Evolutionary conservation across 2,113 vertebrate species (phyloP), one percentile per base, ranked within the genome.

Genomic region (Delphinapterus leucas): DNA sequence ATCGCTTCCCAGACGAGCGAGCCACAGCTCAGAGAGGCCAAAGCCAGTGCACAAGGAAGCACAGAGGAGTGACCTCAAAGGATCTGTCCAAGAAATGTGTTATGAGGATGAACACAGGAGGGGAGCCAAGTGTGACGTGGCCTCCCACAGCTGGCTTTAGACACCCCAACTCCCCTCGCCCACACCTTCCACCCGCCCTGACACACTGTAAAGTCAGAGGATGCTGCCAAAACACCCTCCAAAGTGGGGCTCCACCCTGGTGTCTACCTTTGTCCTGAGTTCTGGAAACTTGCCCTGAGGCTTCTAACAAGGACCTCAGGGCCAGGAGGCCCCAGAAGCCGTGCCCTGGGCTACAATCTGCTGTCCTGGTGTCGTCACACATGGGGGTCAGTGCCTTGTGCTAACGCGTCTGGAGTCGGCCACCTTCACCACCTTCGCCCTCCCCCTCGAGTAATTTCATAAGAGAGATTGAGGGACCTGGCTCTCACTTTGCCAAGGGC

Each of bases 31-130:
- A 38, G 49, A 38, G 33, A 88, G 33, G 80, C 83, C 68, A 88
- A 68, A 92, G 68, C 33, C 60, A 90, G 60, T 88, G 68, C 90
- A 41, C 68, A 74, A 83, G 86, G 61, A 96, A 76, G 93, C 58
- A 79, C 13, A 93, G 73, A 88, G 36, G 28, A 23, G 58, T 44
- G 15, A 71, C 49, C 65, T 80, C 68, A 21, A 67, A 60, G 89
- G 79, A 74, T 79, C 63, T 28, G 49, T n/a, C 25, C 71, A 70
- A 71, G 80, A 76, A 77, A 74, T 70, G 5, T 61, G 63, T 67
- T 87, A 80, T 6, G 70, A 80, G 15, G 71, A 96, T 25, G 87
- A 87, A 33, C 61, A 73, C 20, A 47, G 90, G 79, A 82, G 95
- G 33, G 41, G 2, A n/a, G 89, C 49, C 68, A 58, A 58, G 23